phyloP scores from a whole-genome alignment of 2,797 vertebrate species.

The Myotis daubentonii region DNA sequence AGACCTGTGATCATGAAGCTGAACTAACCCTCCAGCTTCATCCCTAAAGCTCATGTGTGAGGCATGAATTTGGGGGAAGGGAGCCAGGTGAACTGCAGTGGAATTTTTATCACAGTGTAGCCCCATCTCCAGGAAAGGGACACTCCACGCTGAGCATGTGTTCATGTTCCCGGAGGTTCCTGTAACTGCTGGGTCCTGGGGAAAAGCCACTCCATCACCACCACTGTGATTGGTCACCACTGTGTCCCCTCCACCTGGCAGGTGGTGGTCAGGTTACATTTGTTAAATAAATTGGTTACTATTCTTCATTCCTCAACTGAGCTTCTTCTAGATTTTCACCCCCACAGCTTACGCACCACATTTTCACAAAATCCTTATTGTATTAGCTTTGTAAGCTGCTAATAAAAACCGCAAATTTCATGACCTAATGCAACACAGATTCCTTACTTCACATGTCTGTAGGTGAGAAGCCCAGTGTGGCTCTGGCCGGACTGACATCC shows the following conservation, averaged over 20 bases:
- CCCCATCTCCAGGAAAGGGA: background rate
- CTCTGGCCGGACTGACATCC: background rate
- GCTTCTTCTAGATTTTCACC: background rate
- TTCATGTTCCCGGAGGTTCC: background rate
- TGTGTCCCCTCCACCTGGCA: background rate
- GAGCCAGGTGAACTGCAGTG: background rate
- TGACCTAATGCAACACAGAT: background rate
- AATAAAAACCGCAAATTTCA: background rate
- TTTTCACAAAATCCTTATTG: background rate
- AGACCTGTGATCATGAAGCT: background rate
- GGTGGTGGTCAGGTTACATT: background rate
- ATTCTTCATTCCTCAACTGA: background rate
- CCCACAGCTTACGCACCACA: background rate
- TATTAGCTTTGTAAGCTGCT: background rate
- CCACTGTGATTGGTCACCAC: background rate
- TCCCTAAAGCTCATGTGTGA: background rate
- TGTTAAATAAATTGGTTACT: background rate
- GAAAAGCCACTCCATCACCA: background rate
- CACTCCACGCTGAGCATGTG: background rate
- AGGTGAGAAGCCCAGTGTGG: background rate
- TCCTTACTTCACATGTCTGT: background rate
- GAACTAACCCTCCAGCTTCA: background rate
- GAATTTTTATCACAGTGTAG: no score
- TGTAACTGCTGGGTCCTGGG: background rate
- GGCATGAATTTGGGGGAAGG: background rate